A percentile compares a stretch with the other conserved stretches of the same genome.
phyloP scores from a whole-genome alignment of 2,888 invertebrate species.

The Pollenia griseotomentosa region DNA sequence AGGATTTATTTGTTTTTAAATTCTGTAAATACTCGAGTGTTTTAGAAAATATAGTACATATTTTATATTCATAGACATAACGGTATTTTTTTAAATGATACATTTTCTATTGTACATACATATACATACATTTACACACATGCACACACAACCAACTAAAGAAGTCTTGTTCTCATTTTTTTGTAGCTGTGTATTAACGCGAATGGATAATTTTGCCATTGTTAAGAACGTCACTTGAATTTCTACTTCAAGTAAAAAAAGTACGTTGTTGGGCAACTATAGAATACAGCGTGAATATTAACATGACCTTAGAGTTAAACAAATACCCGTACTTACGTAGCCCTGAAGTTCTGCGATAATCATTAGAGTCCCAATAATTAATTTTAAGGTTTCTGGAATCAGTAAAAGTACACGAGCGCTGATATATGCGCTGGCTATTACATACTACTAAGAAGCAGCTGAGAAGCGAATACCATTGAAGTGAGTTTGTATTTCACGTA shows the following conservation, averaged over 20 bases:
- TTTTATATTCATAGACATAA: conserved; percentile 48
- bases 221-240: conserved; percentile 20
- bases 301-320: conserved; percentile 22
- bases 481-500: no score
- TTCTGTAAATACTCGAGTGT: background rate
- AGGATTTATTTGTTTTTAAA: conserved; percentile 38
- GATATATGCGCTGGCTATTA: no score
- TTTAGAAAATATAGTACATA: conserved; percentile 7
- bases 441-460: no score
- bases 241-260: conserved; percentile 7
- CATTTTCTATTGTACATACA: conserved; percentile 13
- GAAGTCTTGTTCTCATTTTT: no score
- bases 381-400: no score
- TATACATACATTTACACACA: background rate
- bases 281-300: conserved; percentile 12
- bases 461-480: no score
- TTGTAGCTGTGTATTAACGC: background rate
- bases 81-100: conserved; percentile 35
- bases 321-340: no score
- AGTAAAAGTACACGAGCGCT: no score
- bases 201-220: conserved; percentile 7
- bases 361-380: no score
- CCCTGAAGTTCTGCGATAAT: background rate
- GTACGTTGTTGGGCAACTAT: background rate
- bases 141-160: background rate